Evolutionary conservation across 2,113 vertebrate genomes (phyloP).

Genomic region (Hemiprocne comata): DNA sequence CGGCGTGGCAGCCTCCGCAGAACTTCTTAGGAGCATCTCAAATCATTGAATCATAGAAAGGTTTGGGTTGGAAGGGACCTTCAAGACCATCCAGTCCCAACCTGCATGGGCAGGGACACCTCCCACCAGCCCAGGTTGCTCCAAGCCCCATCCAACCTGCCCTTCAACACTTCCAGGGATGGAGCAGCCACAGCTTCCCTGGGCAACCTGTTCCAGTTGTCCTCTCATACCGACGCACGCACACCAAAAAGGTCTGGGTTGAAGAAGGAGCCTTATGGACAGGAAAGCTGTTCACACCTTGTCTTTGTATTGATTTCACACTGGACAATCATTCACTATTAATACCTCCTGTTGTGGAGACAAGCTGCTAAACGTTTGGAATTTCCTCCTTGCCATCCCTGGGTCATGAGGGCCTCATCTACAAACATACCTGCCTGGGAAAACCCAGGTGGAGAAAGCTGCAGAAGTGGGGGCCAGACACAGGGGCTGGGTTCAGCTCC

Average conservation of each 20-base stretch:
- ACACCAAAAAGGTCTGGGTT: neutral
- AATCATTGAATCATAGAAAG: too few relatives aligned
- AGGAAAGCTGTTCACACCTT: neutral
- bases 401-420: neutral
- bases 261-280: neutral
- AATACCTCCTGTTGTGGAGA: neutral
- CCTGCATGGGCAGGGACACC: too few relatives aligned
- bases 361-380: neutral
- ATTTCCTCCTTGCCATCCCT: neutral
- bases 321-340: constrained; percentile 1
- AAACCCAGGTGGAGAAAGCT: fast-evolving
- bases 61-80: too few relatives aligned
- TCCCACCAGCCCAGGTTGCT: too few relatives aligned
- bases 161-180: too few relatives aligned
- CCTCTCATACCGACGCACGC: neutral
- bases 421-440: neutral
- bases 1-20: neutral
- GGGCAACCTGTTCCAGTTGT: too few relatives aligned
- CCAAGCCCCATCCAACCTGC: too few relatives aligned
- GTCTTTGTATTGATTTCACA: neutral
- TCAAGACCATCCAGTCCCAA: too few relatives aligned
- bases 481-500: neutral
- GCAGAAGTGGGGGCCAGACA: neutral
- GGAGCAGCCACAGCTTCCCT: too few relatives aligned
- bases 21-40: neutral